These are phyloP conservation scores for Phaonia tiefii DNA, from an alignment of 2,888 invertebrate genomes.

Conservation along the genomic window DNA sequence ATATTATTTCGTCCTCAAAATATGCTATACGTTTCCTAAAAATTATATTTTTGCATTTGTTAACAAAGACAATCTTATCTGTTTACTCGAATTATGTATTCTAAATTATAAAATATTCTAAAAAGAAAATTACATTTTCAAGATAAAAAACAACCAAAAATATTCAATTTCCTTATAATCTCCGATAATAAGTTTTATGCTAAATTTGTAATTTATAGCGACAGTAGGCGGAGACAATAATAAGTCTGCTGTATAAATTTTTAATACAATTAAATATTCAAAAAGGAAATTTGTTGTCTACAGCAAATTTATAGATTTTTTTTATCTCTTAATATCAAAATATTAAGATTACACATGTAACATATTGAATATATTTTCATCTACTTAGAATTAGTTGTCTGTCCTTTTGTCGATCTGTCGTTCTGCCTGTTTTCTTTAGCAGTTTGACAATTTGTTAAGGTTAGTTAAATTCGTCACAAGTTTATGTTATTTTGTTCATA, in stretches of 20 bases:
- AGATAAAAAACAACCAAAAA: background rate
- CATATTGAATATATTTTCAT: no score
- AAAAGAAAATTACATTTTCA: background rate
- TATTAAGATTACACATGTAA: no score
- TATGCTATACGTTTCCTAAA: no score
- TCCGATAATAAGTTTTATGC: background rate
- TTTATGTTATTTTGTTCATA: background rate
- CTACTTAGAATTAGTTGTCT: no score
- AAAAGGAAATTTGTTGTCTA: background rate
- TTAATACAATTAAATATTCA: slow-evolving; percentile 17
- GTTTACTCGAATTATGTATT: slow-evolving; percentile 3
- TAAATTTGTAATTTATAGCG: background rate
- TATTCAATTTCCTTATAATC: background rate
- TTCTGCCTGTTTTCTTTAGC: background rate
- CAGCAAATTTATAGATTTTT: no score
- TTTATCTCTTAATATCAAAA: no score
- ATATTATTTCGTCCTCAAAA: background rate
- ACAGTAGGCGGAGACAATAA: background rate
- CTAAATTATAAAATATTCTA: background rate
- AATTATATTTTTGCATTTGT: no score
- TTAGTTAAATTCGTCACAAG: slow-evolving; percentile 36
- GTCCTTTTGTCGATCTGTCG: background rate
- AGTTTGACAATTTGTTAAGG: slow-evolving; percentile 36
- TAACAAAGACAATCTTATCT: background rate
- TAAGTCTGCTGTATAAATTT: background rate